Base-by-base conservation (phyloP, 2,113 vertebrate genomes). In the Hirundichthys speculiger region DNA sequence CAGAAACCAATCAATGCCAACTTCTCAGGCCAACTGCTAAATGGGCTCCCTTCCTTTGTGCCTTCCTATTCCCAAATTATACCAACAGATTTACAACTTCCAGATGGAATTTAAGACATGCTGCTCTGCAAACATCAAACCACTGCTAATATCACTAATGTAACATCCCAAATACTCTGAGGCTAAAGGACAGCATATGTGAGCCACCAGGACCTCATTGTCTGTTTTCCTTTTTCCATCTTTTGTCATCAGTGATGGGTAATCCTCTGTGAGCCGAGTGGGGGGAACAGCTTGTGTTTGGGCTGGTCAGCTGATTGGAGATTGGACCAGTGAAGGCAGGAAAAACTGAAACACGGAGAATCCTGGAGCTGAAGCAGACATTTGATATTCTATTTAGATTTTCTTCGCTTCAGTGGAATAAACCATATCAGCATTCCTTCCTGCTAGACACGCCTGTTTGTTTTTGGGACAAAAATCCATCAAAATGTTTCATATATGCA, bases 221-320 rank as follows among this genome's bases (percentile, higher is more conserved):
- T 18, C 7, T 22, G n/a, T 16, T n/a, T 27, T 40, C 20, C 15
- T 52, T 43, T 48, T 43, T 56, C 34, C 15, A 14, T 39, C 18
- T 52, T 30, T 46, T 52, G 34, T 40, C 57, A 18, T 60, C 63
- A 62, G 11, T 60, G 61, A 63, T 41, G 47, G 57, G 13, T 76
- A 76, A 80, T 75, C 63, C 69, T 47, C 64, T 46, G 60, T 56
- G 43, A 56, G 27, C 39, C 51, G 41, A 20, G n/a, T 13, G 22
- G 66, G 61, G 40, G 66, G 54, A 76, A 58, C 77, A 83, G 77
- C 79, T 77, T 75, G 27, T 66, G 58, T 48, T 64, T 39, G 21
- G 16, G 57, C 68, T 49, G 69, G 64, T 62, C 27, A 2, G 65
- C 66, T 51, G 55, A 61, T 71, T 39, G 40, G 21, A 51, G 73